Evolutionary conservation across 1,140 invertebrate genomes (phyloP).

Genomic region (Pinna nobilis): DNA sequence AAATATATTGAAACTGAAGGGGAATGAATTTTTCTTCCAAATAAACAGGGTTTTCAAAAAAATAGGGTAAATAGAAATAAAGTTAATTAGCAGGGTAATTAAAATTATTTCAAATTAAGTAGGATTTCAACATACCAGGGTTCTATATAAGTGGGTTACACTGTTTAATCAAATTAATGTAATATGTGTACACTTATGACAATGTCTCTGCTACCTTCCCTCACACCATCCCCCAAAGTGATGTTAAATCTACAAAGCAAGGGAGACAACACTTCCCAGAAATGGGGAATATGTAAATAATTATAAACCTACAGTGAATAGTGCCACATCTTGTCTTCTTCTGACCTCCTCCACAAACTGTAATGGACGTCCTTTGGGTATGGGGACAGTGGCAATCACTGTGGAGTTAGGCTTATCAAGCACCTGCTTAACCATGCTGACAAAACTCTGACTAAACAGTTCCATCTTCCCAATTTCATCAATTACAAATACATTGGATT

Average conservation of each 20-base stretch:
- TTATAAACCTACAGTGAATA: slow-evolving; percentile 61
- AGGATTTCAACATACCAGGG: no score
- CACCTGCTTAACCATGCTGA: slow-evolving; percentile 69
- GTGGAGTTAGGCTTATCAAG: slow-evolving; percentile 61
- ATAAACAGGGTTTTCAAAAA: no score
- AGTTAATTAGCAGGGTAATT: no score
- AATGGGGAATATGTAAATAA: background rate
- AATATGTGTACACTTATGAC: no score
- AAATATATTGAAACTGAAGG: no score
- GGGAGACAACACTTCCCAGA: no score
- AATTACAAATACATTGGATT: slow-evolving; percentile 71
- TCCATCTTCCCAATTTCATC: slow-evolving; percentile 85
- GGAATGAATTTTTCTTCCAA: no score
- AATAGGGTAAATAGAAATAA: no score
- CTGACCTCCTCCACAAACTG: slow-evolving; percentile 74
- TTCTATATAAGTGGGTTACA: no score
- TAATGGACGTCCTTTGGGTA: slow-evolving; percentile 72
- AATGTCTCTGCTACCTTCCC: background rate
- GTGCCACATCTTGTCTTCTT: slow-evolving; percentile 52
- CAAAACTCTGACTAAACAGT: slow-evolving; percentile 79
- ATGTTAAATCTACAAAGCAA: no score
- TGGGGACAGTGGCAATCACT: slow-evolving; percentile 79
- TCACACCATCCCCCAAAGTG: background rate
- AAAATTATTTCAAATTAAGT: no score
- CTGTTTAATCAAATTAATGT: no score